Evolutionary conservation across 2,888 invertebrate genomes (phyloP), one percentile per base, ranked within the genome.

Genomic region (Morpho achilles): DNA sequence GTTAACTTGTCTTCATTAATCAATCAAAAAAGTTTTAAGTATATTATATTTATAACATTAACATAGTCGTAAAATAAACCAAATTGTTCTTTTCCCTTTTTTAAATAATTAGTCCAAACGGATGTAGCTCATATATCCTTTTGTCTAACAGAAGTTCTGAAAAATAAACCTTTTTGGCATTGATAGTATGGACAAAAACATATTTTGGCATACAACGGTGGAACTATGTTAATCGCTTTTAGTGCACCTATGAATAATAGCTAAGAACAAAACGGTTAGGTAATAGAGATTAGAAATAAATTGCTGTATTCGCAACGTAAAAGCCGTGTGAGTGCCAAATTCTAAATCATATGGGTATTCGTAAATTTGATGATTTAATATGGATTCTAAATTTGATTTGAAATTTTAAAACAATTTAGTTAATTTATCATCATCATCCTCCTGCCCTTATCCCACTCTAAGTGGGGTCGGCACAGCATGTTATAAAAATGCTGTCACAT

Each of bases 211-310:
- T 46, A 46, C 46, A 53, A 53, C 46, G 9, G 46, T 8, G 22
- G 22, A 53, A 41, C 53, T 53, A 63, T 64, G 66, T 62, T 61
- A 60, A 68, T 67, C 66, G 64, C 65, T 67, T n/a, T 67, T 69
- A 70, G 69, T 62, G 67, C 53, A 50, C 54, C 56, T 58, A 63
- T 56, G 61, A 59, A 56, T 61, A 61, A 54, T 50, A 50, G 53
- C 44, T 58, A 58, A 50, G 60, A 60, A 56, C 56, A 56, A 55
- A 54, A 54, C 49, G 51, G 45, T 40, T 45, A 10, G 56, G 49
- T 16, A 44, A 56, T 45, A 46, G 53, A 60, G 56, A 60, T 60
- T 60, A 50, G 52, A 56, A 49, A 53, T 45, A 53, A 53, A 47
- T 53, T 41, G 46, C 53, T 46, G 46, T 40, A 53, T 53, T 47